Base-by-base conservation (phyloP, 2,797 vertebrate species). In the Tympanoctomys barrerae region DNA sequence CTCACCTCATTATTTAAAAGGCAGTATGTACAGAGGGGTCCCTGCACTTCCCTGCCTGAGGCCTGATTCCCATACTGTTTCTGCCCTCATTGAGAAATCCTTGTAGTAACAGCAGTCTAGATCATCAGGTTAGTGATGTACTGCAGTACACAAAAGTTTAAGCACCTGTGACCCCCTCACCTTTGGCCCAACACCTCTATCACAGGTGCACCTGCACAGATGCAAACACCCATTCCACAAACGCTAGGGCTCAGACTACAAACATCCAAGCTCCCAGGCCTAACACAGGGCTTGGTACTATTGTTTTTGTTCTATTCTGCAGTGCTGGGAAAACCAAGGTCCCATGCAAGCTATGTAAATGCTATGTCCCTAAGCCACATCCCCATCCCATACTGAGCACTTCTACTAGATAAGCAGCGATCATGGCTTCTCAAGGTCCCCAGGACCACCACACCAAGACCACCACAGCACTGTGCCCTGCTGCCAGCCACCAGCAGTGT, bases 401-500 rank as follows among this genome's bases (percentile, higher is more conserved):
- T 59, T 7, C 19, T 36, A 39, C 68, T 1, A 8, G 31, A 49
- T 5, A 0, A 81, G 80, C 46, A 73, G 18, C 28, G n/a, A 19
- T 26, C 0, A 31, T 28, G 2, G 9, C 21, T 28, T 26, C 73
- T 70, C 54, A 57, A 2, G 18, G 75, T 42, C 70, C 10, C 11
- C 1, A 1, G 78, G 0, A 11, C 31, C 54, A 54, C 11, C 2
- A 1, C 7, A 39, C 73, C 0, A 18, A n/a, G n/a, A 3, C 11
- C 11, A 8, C 57, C 16, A 28, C 7, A n/a, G 24, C 62, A 33
- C 68, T 12, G 1, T 5, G 36, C 66, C 66, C 33, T 70, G 66
- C 33, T 70, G 57, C 21, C 57, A 19, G 0, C 4, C 24, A n/a
- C 1, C 73, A 31, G 14, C 66, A 0, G 0, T 11, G 0, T 42